A percentile compares a stretch with the other conserved stretches of the same genome.
phyloP scores from a whole-genome alignment of 2,113 vertebrate species.

The Prietella phreatophila region DNA sequence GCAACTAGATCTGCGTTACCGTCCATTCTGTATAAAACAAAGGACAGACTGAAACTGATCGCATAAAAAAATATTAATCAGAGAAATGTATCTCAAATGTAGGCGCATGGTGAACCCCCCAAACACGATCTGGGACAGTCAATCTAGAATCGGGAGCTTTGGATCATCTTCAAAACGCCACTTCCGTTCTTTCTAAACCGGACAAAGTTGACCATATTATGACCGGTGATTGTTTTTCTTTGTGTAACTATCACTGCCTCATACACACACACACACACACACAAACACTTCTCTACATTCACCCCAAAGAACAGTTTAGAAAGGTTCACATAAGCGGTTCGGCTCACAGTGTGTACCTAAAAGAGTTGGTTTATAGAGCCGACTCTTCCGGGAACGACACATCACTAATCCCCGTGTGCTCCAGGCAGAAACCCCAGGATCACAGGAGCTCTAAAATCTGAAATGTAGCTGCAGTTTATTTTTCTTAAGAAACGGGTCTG shows the following conservation, averaged over 20 bases:
- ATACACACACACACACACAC: neutral
- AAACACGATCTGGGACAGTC: neutral
- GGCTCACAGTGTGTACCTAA: neutral
- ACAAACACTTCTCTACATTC: neutral
- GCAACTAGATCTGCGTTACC: too few relatives aligned
- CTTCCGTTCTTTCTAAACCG: neutral
- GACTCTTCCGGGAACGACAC: neutral
- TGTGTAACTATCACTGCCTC: neutral
- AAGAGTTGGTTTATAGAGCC: neutral
- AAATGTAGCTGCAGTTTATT: too few relatives aligned
- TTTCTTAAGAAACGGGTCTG: too few relatives aligned
- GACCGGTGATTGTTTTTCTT: neutral
- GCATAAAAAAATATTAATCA: neutral
- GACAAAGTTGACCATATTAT: neutral
- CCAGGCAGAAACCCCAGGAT: neutral
- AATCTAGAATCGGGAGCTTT: neutral
- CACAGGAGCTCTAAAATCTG: neutral
- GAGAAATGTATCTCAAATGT: neutral
- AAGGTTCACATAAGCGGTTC: neutral
- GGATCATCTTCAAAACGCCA: neutral
- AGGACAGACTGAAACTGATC: neutral
- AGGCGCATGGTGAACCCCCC: neutral
- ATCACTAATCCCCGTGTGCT: neutral
- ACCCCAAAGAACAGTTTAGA: neutral
- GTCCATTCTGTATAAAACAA: too few relatives aligned